Evolutionary conservation across 2,113 vertebrate species (phyloP), one percentile per base, ranked within the genome.

Genomic region (Percina caprodes): DNA sequence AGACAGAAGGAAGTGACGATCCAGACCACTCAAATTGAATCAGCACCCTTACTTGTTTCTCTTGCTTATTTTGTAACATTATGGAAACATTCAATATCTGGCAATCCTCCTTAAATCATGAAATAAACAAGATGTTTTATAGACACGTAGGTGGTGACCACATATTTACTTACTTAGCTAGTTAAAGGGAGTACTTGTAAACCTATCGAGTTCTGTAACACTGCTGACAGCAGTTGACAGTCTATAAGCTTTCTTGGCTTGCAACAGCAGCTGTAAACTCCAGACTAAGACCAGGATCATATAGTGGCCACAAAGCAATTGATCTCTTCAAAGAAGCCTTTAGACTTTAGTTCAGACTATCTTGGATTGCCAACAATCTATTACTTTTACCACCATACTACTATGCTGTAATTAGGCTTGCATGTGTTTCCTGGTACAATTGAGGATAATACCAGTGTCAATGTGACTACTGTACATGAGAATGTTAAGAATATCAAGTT

Each of bases 1-100:
- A 51, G 51, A 68, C 74, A 18, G 63, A 23, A 88, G 63, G 81
- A 52, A 56, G 7, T 48, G 66, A 66, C 0, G n/a, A 84, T 35
- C 49, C 67, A 30, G 76, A 77, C n/a, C 49, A 13, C 21, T 68
- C 24, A 49, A 39, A 75, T 39, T 85, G 68, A 77, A 74, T 59
- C 39, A 65, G 19, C 18, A 54, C 30, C 49, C 5, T 9, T 13
- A 0, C 3, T 19, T 15, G 42, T 69, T 61, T 49, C 19, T 63
- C 26, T 51, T n/a, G 18, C 11, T 19, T n/a, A 59, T 78, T 72
- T 8, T 65, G 16, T 74, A 55, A 59, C 12, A 77, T 51, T 21
- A 74, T 48, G 26, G 33, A 19, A 65, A 35, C 69, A 21, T 24
- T 59, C 7, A 39, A 21, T 2, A 3, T 11, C 26, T 30, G 11